Percentiles rank a stretch among this genome's conserved stretches.
phyloP scores from a whole-genome alignment of 1,140 invertebrate species.

The Carposina sasakii region DNA sequence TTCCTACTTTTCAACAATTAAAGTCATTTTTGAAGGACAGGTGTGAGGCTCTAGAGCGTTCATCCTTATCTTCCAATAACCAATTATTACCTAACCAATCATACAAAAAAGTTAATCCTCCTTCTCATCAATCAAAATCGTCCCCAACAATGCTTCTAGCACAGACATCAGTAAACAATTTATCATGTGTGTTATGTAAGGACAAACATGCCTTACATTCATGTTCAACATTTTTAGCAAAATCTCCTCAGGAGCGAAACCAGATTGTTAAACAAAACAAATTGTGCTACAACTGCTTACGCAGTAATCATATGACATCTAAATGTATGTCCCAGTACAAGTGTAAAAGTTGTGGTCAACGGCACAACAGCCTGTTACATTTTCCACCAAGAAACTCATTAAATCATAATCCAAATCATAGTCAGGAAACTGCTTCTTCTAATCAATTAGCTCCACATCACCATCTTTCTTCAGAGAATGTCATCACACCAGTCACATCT shows the following conservation, averaged over 20 bases:
- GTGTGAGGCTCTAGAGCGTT: background rate
- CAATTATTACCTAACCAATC: background rate
- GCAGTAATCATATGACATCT: background rate
- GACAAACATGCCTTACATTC: background rate
- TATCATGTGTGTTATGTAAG: background rate
- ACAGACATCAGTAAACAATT: background rate
- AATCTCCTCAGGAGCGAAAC: background rate
- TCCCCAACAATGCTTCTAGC: too few relatives aligned
- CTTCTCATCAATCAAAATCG: background rate
- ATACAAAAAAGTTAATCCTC: background rate
- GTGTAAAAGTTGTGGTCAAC: background rate
- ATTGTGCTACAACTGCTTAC: slow-evolving; percentile 6
- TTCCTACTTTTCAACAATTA: background rate
- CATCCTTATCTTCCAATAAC: background rate
- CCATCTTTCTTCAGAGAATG: background rate
- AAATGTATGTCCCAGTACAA: background rate
- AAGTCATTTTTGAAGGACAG: background rate
- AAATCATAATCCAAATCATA: background rate
- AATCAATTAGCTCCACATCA: background rate
- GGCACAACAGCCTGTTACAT: background rate
- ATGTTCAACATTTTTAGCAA: background rate
- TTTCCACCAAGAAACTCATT: background rate
- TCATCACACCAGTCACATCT: too few relatives aligned
- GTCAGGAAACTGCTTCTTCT: background rate
- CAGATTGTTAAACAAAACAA: background rate